Percentiles rank a stretch among this genome's conserved stretches.
Evolutionary conservation across 1,140 invertebrate genomes (phyloP).

Genomic region (Bathynomus jamesi): DNA sequence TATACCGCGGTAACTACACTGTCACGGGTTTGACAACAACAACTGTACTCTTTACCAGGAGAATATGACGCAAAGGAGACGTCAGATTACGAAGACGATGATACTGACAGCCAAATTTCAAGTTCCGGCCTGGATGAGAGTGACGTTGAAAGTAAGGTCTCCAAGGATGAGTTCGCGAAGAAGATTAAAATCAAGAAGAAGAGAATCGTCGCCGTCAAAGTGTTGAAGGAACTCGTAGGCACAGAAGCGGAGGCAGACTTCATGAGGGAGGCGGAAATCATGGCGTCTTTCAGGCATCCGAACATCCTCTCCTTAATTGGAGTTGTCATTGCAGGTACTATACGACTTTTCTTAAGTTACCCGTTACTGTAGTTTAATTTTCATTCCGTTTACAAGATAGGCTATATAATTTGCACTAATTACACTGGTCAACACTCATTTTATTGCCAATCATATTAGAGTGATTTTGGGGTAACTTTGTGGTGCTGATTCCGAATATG

Average conservation of each 20-base stretch:
- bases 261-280: conserved; percentile 46
- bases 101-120: neutral
- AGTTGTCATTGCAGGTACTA: conserved; percentile 30
- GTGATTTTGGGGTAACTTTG: no score
- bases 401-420: no score
- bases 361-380: neutral
- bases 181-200: neutral
- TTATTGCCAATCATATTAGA: no score
- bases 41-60: no score
- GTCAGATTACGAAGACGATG: neutral
- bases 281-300: conserved; percentile 47
- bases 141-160: neutral
- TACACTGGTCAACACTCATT: no score
- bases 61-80: neutral
- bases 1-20: no score
- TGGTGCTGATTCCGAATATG: no score
- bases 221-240: conserved; percentile 44
- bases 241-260: conserved; percentile 47
- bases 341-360: no score
- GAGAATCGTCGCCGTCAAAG: conserved; percentile 46
- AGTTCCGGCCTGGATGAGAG: neutral
- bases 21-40: no score
- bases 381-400: no score
- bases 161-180: neutral
- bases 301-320: conserved; percentile 39